Percentiles rank a stretch among this genome's conserved stretches.
These are phyloP conservation scores for Beris chalybata DNA, from an alignment of 2,888 invertebrate genomes.

Conservation along the genomic window DNA sequence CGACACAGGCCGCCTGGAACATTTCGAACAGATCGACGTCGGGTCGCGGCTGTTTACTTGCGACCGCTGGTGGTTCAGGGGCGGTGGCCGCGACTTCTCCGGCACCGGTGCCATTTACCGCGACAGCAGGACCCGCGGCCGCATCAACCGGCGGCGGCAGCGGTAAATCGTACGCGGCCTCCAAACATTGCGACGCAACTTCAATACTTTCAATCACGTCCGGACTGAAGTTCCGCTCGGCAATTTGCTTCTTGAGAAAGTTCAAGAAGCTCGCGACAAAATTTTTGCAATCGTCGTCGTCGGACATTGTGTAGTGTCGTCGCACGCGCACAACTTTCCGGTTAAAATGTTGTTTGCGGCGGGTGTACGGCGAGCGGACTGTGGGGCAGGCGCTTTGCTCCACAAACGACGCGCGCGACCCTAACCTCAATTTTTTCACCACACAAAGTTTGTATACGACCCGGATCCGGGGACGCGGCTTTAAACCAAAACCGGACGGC, in stretches of 20 bases:
- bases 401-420: too few species aligned
- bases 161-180: slow-evolving; percentile 80
- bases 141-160: slow-evolving; percentile 39
- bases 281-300: slow-evolving; percentile 8
- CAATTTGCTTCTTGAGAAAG: slow-evolving; percentile 52
- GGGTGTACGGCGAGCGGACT: too few species aligned
- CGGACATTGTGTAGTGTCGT: too few species aligned
- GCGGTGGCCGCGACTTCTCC: neutral
- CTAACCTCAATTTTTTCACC: too few species aligned
- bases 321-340: too few species aligned
- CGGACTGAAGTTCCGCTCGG: slow-evolving; percentile 46
- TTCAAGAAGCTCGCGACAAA: slow-evolving; percentile 53
- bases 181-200: slow-evolving; percentile 93
- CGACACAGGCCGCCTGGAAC: slow-evolving; percentile 55
- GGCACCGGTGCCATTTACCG: slow-evolving; percentile 1
- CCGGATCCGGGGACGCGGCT: too few species aligned
- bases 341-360: too few species aligned
- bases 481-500: too few species aligned
- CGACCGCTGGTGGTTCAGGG: neutral
- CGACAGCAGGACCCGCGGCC: slow-evolving; percentile 34
- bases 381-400: too few species aligned
- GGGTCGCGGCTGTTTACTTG: neutral
- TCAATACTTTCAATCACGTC: slow-evolving; percentile 64
- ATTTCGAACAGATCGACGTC: slow-evolving; percentile 57
- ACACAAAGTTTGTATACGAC: too few species aligned